Evolutionary conservation across 2,888 invertebrate genomes (phyloP), one percentile per base, ranked within the genome.

Genomic region (Lepidocyrtinus sp.): DNA sequence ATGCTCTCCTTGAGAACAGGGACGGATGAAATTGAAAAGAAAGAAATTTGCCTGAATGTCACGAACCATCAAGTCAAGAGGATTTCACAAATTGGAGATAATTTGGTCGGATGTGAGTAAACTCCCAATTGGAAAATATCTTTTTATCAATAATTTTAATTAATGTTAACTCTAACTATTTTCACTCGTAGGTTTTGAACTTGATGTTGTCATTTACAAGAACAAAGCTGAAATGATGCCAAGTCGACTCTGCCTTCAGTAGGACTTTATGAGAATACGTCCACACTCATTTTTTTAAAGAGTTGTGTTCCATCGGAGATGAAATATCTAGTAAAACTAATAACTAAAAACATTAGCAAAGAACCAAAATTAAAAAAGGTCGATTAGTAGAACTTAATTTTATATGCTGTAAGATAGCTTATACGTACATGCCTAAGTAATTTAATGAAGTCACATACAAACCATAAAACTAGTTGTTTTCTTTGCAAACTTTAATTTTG

Each of bases 1-100:
- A 82, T 82, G 2, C 81, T 82, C n/a, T 83, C 83, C 2, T 61
- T 83, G 46, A 81, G 82, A 36, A 71, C 59, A 7, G 22, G 59
- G 5, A 50, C 64, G n/a, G 76, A 77, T 25, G 82, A 82, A 5
- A 65, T 84, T 22, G 74, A 81, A 46, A 74, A 75, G 22, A 67
- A 67, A 25, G 75, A 70, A 17, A 46, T 55, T 21, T 77, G 77
- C 27, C 26, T 82, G 21, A 27, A 63, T n/a, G 55, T 78, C 50
- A 78, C 75, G 2, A 75, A 82, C 22, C 46, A 25, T 36, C 65
- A 65, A 45, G 26, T 74, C 7, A 70, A 71, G 45, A 2, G 24
- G 5, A 70, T 82, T 63, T 73, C 74, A 5, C 70, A 78, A 62
- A 74, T 82, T 21, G 46, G 21, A 15, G 71, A 75, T 0, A 78